Evolutionary conservation across 2,113 vertebrate genomes (phyloP), one percentile per base, ranked within the genome.

Genomic region (Ranitomeya imitator): DNA sequence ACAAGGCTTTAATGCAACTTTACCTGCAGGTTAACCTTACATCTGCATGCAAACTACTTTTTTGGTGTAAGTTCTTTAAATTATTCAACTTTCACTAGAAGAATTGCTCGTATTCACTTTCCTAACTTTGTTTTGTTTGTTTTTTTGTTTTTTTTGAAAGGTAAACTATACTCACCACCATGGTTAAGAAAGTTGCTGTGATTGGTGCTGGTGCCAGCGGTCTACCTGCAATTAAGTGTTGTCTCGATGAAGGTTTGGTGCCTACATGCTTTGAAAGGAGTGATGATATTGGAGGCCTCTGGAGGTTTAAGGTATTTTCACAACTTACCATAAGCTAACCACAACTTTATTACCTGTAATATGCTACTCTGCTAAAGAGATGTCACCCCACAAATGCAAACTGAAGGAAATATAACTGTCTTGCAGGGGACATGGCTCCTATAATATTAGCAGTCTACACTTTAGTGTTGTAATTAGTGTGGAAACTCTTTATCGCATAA

Each of bases 261-360:
- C 80, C 88, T 55, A 87, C 60, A 1, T 92, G 90, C 82, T 92
- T 91, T 90, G 90, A 92, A 85, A 88, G 82, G 78, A 86, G 45
- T 55, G 85, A 89, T 6, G 85, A 90, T 52, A 88, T 91, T 3
- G 63, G 89, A 51, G 90, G 85, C 16, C 79, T 90, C 18, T 86
- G 88, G 90, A 90, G 83, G 6, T 90, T 89, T 81, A 76, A 82
- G 74, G 86, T 88, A 69, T n/a, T 65, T 5, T 65, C 18, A 54
- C 52, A 80, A 9, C 55, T 57, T 57, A 2, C 1, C 26, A 2
- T 31, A 57, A 11, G 12, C 12, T 57, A 45, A 45, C 2, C 3
- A 5, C 3, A 45, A 45, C 37, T 45, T 45, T 45, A 45, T 5
- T 0, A n/a, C n/a, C n/a, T 45, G 37, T 45, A 45, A 45, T 45